Base-by-base conservation (phyloP, 2,888 invertebrate species). In the Bimastos eiseni region DNA sequence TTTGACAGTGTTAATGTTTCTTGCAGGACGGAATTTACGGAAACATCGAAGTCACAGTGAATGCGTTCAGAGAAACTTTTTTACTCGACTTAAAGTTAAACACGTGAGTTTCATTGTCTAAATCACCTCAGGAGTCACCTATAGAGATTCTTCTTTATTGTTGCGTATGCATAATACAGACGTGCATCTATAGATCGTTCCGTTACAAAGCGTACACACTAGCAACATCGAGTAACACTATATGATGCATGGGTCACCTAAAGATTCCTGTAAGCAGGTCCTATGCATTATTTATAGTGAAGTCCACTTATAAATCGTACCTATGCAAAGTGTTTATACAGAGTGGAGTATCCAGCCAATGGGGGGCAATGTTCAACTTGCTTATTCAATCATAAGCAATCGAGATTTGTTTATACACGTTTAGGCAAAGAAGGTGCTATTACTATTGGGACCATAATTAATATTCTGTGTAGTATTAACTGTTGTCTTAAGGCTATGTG, bases 21-120 rank as follows among this genome's bases (percentile, higher is more conserved):
- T 70, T 70, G 70, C n/a, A 70, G 70, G n/a, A n/a, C n/a, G 70
- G 70, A 70, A 30, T 30, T n/a, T 70, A 70, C n/a, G 70, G 70
- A n/a, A 70, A 70, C 70, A 70, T 70, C 30, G 70, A 70, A 70
- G 70, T 70, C 70, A n/a, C 70, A 70, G 70, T 70, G 70, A 70
- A 70, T 70, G 70, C 70, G 70, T 70, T 70, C 70, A 70, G 13
- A n/a, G 70, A 70, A 70, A 70, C 70, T n/a, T 70, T 70, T 70
- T 4, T 70, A 8, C 70, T 70, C 70, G 70, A 70, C 11, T n/a
- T 70, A 30, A 70, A 70, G 11, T 70, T 70, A 70, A 70, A 70
- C 70, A 70, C 70, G 70, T 70, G n/a, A 70, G 70, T 70, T 70
- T 11, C 8, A 30, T n/a, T 1, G 70, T n/a, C n/a, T 70, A n/a